Evolutionary conservation across 2,113 vertebrate genomes (phyloP), one percentile per base, ranked within the genome.

Genomic region (Cynocephalus volans): DNA sequence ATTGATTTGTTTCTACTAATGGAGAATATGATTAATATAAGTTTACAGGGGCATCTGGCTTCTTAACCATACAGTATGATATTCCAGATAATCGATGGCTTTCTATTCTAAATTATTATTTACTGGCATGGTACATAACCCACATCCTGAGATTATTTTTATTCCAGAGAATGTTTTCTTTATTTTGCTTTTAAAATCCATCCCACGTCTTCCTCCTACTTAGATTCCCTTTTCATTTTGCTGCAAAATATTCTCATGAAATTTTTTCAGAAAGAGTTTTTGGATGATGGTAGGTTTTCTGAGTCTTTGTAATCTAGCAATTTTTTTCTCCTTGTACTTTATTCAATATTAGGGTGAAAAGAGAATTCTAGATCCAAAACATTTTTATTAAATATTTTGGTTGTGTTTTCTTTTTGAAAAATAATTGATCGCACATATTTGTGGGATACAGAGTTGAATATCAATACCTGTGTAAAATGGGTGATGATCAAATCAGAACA

Each of bases 181-280:
- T 56, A 65, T 85, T 94, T 96, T 75, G 60, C n/a, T 50, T 82
- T 86, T 86, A 19, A 75, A 89, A 88, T 54, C 31, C 1, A 26
- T 72, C 26, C 6, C 5, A 8, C 41, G 28, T 70, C n/a, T 88
- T 65, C 33, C 5, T 86, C 11, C 21, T 36, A 13, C 67, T 73
- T 82, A 6, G 23, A 26, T 92, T 88, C 1, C 17, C 52, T 82
- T 91, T 36, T 54, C 23, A 36, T 73, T 96, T 95, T 91, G 18
- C 26, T 85, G 36, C 2, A 58, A 58, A 64, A 45, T 73, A 64
- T 9, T 50, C 13, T 67, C 26, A 73, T 50, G 19, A 81, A 87
- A 80, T 24, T 21, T 6, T 88, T 92, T 93, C 41, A n/a, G 19
- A 76, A 48, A 33, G 31, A 0, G 54, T 36, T 77, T 93, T 79